Evolutionary conservation across 1,140 invertebrate species (phyloP), one percentile per base, ranked within the genome.

Genomic region (Drosophila jambulina): DNA sequence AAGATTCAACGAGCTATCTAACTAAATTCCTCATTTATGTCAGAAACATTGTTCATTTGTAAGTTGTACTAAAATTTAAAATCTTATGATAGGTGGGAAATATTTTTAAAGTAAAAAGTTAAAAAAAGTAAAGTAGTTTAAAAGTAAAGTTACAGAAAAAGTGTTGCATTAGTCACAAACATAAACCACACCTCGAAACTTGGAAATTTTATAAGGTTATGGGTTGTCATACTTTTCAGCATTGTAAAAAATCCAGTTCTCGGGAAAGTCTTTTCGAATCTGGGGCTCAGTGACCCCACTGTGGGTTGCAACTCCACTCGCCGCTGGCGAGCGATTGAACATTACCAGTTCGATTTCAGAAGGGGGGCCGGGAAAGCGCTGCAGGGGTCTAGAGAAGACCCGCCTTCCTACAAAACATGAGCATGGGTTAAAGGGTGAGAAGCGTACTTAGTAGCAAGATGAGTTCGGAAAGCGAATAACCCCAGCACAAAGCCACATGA

Each of bases 181-280:
- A 61, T 19, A 36, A 19, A 38, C n/a, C 23, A 32, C 23, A 72
- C 15, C 19, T 43, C 8, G 21, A n/a, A 45, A 2, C n/a, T n/a
- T 10, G 10, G 6, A 15, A 36, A 23, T 9, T 25, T 4, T 1
- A 19, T 40, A 21, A 58, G 2, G 6, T 23, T 36, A 23, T 15
- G 23, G 13, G n/a, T 29, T 49, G 19, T 49, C 63, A 59, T 86
- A 82, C 78, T 78, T 81, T 40, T 67, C 61, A n/a, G 62, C n/a
- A 25, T 56, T 72, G n/a, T 32, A 25, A 65, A 75, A 85, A 13
- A 90, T 78, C 71, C 84, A 88, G 27, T 63, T 91, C 71, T 91
- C 85, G 8, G 86, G 69, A 76, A 88, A 91, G 8, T 86, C 68
- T 74, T 81, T 78, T 12, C 84, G 78, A 45, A 75, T 53, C 43